Evolutionary conservation across 2,888 invertebrate species (phyloP).

Genomic region (Caenorhabditis doughertyi): DNA sequence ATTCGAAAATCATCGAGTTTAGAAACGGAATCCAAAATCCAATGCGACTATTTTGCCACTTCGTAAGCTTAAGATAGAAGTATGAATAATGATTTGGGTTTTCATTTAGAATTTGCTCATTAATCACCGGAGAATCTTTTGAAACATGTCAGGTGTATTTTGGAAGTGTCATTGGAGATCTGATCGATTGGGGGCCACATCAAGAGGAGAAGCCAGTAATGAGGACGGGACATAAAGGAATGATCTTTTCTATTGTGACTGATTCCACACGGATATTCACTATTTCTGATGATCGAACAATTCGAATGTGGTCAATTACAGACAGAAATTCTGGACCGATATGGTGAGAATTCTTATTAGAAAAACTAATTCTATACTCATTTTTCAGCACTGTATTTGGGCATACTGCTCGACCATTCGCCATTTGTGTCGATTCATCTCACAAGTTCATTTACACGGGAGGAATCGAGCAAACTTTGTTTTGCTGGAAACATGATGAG

Average conservation of each 20-base stretch:
- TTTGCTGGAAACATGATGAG: conserved; percentile 46
- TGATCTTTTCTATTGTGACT: conserved; percentile 65
- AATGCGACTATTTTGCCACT: conserved; percentile 59
- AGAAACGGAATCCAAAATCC: conserved; percentile 11
- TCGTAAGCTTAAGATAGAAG: conserved; percentile 29
- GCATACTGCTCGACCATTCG: conserved; percentile 69
- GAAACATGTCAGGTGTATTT: conserved; percentile 24
- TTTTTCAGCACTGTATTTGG: conserved; percentile 58
- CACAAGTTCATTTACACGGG: conserved; percentile 60
- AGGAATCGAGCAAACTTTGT: conserved; percentile 67
- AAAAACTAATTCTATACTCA: no score
- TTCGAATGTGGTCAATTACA: conserved; percentile 66
- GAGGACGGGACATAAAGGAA: conserved; percentile 64
- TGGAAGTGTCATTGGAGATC: conserved; percentile 56
- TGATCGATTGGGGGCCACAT: conserved; percentile 49
- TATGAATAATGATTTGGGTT: no score
- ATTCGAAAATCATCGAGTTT: conserved; percentile 29
- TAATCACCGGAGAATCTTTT: conserved; percentile 39
- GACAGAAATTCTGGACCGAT: conserved; percentile 10
- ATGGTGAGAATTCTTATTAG: conserved; percentile 6
- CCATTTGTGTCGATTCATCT: conserved; percentile 50
- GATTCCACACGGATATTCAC: conserved; percentile 53
- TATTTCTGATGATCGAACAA: conserved; percentile 69
- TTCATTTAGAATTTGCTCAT: conserved; percentile 41
- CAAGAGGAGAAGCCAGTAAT: neutral